Evolutionary conservation across 2,888 invertebrate species (phyloP), one percentile per base, ranked within the genome.

Genomic region (Apoda limacodes): DNA sequence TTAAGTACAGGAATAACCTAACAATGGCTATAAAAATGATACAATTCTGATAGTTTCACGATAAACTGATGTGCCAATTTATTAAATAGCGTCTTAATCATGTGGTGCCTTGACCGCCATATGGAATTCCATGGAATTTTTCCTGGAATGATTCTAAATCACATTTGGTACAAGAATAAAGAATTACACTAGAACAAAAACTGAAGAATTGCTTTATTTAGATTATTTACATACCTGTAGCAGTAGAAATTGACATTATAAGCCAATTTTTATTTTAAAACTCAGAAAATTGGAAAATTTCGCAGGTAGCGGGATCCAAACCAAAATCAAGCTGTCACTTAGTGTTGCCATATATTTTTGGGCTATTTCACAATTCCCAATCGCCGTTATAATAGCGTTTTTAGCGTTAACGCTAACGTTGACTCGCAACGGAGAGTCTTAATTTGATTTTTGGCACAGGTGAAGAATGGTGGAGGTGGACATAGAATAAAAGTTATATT

Each of bases 261-360:
- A 55, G 44, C 40, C 45, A 61, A 60, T 67, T 68, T 64, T 63
- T 53, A 60, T 57, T 65, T 51, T 55, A 58, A 72, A 76, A 76
- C 65, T 64, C 61, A 63, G 70, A 74, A 76, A 56, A 76, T 74
- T 76, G 75, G 72, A 70, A 74, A 76, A 75, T 74, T 63, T 72
- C 72, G 78, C 76, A 76, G 78, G 78, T 76, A 78, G 78, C 76
- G 76, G 78, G 78, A 76, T 78, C 78, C 76, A 78, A 78, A 78
- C 78, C 75, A 75, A 78, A 17, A 74, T 78, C 78, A 78, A 78
- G 78, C 78, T 78, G 76, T 78, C 78, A 78, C 17, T 17, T 7
- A 17, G n/a, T n/a, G n/a, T n/a, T n/a, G n/a, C n/a, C n/a, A n/a
- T n/a, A n/a, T n/a, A n/a, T n/a, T n/a, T n/a, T n/a, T n/a, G n/a